phyloP scores from a whole-genome alignment of 2,113 vertebrate genomes.

The Ceyx melanurus region DNA sequence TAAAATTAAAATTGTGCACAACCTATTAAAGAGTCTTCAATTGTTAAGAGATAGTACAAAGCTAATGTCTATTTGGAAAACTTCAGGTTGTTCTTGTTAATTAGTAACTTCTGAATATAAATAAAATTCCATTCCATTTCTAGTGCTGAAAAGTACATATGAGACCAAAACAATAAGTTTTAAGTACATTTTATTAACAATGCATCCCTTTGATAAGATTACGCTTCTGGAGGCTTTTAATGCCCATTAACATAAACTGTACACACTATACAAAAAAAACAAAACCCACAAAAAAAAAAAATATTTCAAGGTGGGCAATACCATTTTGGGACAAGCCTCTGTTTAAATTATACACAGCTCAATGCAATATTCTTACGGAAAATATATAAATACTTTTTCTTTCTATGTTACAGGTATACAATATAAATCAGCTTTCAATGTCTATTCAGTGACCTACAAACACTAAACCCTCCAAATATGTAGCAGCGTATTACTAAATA shows the following conservation, averaged over 20 bases:
- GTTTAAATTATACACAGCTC: slow-evolving; percentile 86
- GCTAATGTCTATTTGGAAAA: neutral
- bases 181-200: slow-evolving; percentile 93
- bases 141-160: neutral
- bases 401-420: slow-evolving; percentile 97
- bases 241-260: slow-evolving; percentile 91
- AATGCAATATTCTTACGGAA: slow-evolving; percentile 96
- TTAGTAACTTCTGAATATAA: neutral
- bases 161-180: slow-evolving; percentile 68
- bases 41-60: neutral
- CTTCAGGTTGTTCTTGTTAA: neutral
- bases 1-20: neutral
- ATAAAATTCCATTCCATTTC: neutral
- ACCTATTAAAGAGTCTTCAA: neutral
- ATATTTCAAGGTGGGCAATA: slow-evolving; percentile 60
- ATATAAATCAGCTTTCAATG: slow-evolving; percentile 93
- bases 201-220: slow-evolving; percentile 95
- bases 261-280: slow-evolving; percentile 88
- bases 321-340: slow-evolving; percentile 79
- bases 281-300: slow-evolving; percentile 67
- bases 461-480: slow-evolving; percentile 81
- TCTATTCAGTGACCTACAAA: slow-evolving; percentile 89
- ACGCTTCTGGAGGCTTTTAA: slow-evolving; percentile 91
- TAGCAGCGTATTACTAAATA: slow-evolving; percentile 82
- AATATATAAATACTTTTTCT: slow-evolving; percentile 99